Evolutionary conservation across 2,888 invertebrate species (phyloP).

Genomic region (Phyto melanocephala): DNA sequence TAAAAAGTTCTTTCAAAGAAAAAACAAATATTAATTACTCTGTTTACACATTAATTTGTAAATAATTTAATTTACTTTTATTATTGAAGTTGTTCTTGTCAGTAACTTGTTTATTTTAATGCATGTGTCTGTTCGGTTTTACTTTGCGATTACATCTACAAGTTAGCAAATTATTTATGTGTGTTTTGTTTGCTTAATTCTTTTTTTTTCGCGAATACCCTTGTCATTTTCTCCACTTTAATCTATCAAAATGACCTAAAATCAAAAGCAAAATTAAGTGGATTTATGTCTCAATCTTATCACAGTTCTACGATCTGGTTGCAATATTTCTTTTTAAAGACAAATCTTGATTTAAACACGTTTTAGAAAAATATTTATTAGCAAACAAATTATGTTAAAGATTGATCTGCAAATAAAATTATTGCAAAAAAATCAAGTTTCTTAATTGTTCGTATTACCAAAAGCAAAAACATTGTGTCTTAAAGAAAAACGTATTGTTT

Average conservation of each 20-base stretch:
- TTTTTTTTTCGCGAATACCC: not conserved
- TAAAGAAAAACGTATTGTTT: not conserved
- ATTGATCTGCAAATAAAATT: not conserved
- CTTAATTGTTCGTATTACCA: too few species aligned
- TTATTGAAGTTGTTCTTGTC: not conserved
- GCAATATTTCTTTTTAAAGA: conserved; percentile 29
- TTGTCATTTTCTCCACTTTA: conserved; percentile 7
- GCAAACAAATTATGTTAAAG: not conserved
- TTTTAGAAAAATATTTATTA: conserved; percentile 7
- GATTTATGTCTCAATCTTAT: conserved; percentile 16
- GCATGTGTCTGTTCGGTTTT: not conserved
- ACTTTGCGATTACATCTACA: not conserved
- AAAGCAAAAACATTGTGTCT: too few species aligned
- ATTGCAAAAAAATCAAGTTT: not conserved
- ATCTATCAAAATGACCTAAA: conserved; percentile 36
- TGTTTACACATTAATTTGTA: too few species aligned
- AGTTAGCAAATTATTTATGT: conserved; percentile 21
- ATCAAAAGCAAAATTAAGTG: not conserved
- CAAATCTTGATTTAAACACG: conserved; percentile 18
- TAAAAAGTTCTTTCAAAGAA: too few species aligned
- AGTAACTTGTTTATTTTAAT: conserved; percentile 31
- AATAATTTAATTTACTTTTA: not conserved
- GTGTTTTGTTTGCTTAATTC: not conserved
- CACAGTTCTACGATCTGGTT: conserved; percentile 16
- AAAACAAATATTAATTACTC: too few species aligned